These are phyloP conservation scores for Clarias laeviceps DNA, from an alignment of 2,797 vertebrate species.

Conservation along the genomic window DNA sequence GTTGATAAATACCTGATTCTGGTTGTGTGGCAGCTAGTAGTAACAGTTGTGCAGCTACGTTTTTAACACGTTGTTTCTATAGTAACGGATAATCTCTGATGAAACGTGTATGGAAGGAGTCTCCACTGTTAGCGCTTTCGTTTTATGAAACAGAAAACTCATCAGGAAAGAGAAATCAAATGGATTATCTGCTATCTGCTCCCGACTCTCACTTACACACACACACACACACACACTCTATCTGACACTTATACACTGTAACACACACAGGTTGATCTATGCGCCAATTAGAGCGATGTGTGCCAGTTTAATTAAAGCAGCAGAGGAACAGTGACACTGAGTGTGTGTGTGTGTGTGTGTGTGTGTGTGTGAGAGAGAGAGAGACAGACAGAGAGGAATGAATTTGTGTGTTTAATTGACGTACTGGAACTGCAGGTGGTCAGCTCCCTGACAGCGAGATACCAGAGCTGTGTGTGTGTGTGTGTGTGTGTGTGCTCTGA, in stretches of 20 bases:
- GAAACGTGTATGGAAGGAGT: neutral
- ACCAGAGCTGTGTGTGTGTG: conserved; percentile 21
- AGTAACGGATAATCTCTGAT: neutral
- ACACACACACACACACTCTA: neutral
- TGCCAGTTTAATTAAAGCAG: conserved; percentile 62
- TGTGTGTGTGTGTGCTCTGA: neutral
- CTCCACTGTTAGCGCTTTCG: neutral
- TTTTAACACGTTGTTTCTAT: neutral
- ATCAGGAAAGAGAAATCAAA: neutral
- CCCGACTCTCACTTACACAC: neutral
- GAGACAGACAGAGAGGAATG: conserved; percentile 48
- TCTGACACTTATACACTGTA: conserved; percentile 17
- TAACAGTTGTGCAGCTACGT: neutral
- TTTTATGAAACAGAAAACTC: neutral
- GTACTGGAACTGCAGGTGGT: conserved; percentile 50
- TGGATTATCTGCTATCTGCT: neutral
- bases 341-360: neutral
- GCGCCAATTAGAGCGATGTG: conserved; percentile 58
- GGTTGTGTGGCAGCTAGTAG: neutral
- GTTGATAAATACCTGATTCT: neutral
- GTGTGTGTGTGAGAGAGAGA: neutral
- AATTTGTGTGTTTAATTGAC: conserved; percentile 64
- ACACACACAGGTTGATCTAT: conserved; percentile 43
- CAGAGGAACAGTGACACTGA: conserved; percentile 14
- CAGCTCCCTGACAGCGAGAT: conserved; percentile 39